These are phyloP conservation scores for Vidua macroura DNA, from an alignment of 2,113 vertebrate species.

Conservation along the genomic window DNA sequence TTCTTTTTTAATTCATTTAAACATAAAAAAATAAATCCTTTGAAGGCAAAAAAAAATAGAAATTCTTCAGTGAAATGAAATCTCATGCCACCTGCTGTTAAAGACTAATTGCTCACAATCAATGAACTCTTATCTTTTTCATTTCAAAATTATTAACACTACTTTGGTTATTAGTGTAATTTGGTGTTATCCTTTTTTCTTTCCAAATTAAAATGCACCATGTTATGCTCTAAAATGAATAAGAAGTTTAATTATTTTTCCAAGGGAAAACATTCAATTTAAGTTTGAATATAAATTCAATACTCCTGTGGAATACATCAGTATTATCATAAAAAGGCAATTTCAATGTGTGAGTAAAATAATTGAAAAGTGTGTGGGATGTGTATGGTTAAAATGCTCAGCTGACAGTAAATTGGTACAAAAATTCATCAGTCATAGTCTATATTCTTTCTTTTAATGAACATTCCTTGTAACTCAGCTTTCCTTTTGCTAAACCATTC, in stretches of 20 bases:
- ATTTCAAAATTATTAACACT: constrained; percentile 55
- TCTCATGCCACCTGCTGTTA: constrained; percentile 43
- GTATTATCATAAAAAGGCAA: neutral
- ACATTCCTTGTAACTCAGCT: neutral
- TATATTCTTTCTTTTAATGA: neutral
- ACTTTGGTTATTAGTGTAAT: constrained; percentile 49
- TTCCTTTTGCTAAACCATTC: neutral
- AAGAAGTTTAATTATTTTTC: constrained; percentile 62
- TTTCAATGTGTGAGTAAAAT: neutral
- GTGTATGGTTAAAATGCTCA: neutral
- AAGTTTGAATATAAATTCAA: neutral
- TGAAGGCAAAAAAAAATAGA: neutral
- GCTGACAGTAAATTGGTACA: neutral
- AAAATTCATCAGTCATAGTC: neutral
- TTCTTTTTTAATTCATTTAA: neutral
- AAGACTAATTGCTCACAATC: constrained; percentile 54
- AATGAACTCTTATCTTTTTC: constrained; percentile 33
- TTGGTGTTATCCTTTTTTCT: constrained; percentile 5
- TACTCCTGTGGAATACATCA: neutral
- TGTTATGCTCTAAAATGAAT: neutral
- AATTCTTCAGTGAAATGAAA: constrained; percentile 42
- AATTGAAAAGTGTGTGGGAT: neutral
- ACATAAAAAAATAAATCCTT: neutral
- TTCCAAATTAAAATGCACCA: constrained; percentile 33
- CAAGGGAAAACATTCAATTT: constrained; percentile 42